Evolutionary conservation across 2,888 invertebrate genomes (phyloP).

Genomic region (Muscina levida): DNA sequence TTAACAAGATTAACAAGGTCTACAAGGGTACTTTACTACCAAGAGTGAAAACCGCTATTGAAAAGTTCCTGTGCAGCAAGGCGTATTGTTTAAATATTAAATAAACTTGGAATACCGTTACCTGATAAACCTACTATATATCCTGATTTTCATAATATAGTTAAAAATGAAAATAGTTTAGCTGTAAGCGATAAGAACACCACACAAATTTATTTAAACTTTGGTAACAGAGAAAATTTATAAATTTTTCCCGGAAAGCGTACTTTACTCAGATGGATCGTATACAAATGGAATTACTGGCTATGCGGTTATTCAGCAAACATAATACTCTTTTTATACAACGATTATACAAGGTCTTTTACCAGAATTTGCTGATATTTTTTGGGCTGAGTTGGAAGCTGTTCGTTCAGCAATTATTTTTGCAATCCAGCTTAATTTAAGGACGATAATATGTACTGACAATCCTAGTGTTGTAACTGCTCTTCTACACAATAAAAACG

Average conservation of each 20-base stretch:
- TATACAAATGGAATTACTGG: too few relatives aligned
- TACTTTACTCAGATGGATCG: neutral
- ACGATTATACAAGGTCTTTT: neutral
- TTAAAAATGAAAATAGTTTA: neutral
- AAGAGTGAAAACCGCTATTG: too few relatives aligned
- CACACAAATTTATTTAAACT: neutral
- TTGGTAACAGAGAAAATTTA: neutral
- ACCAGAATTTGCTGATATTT: neutral
- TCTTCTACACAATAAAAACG: too few relatives aligned
- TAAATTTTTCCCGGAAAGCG: neutral
- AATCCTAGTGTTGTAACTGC: too few relatives aligned
- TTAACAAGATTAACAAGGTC: too few relatives aligned
- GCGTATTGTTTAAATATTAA: neutral
- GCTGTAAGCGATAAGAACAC: neutral
- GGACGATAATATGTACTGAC: constrained; percentile 22
- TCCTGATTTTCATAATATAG: neutral
- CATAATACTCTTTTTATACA: neutral
- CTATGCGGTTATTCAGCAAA: neutral
- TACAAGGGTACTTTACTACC: too few relatives aligned
- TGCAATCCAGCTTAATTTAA: neutral
- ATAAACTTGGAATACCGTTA: too few relatives aligned
- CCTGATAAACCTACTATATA: too few relatives aligned
- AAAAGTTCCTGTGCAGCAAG: neutral
- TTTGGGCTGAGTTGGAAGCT: constrained; percentile 16
- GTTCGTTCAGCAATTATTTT: neutral